Evolutionary conservation across 2,797 vertebrate species (phyloP).

Genomic region (Myioborus miniatus): DNA sequence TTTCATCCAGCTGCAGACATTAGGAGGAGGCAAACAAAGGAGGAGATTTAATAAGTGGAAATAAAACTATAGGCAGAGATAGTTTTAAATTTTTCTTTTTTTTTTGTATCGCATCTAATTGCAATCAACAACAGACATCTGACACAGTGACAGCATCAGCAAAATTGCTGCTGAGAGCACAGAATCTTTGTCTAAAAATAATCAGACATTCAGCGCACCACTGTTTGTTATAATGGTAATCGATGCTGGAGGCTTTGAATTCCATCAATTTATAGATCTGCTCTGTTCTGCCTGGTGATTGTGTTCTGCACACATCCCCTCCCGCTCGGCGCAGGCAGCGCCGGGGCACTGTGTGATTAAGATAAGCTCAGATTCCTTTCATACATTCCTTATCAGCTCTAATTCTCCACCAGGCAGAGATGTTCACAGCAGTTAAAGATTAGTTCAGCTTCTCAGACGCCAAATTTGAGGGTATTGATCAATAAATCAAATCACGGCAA

Average conservation of each 20-base stretch:
- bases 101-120: slow-evolving; percentile 98
- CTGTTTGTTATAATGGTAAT: slow-evolving; percentile 99
- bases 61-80: slow-evolving; percentile 87
- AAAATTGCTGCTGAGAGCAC: slow-evolving; percentile 99
- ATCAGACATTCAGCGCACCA: slow-evolving; percentile 98
- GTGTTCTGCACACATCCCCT: slow-evolving; percentile 79
- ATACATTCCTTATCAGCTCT: slow-evolving; percentile 89
- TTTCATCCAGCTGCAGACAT: slow-evolving; percentile 79
- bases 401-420: slow-evolving; percentile 87
- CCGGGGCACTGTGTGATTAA: slow-evolving; percentile 86
- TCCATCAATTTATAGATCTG: slow-evolving; percentile 99
- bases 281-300: slow-evolving; percentile 97
- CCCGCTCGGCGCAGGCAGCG: slow-evolving; percentile 69
- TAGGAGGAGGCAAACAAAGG: slow-evolving; percentile 78
- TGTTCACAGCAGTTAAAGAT: slow-evolving; percentile 92
- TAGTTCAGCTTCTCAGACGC: slow-evolving; percentile 91
- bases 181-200: slow-evolving; percentile 99
- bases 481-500: slow-evolving; percentile 99
- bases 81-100: slow-evolving; percentile 88
- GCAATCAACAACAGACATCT: slow-evolving; percentile 99
- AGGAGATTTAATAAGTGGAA: slow-evolving; percentile 81
- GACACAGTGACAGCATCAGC: slow-evolving; percentile 99
- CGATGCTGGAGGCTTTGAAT: slow-evolving; percentile 99
- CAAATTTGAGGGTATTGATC: slow-evolving; percentile 93
- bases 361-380: slow-evolving; percentile 93